phyloP scores from a whole-genome alignment of 1,140 invertebrate genomes.

The Drosophila ercepeae region DNA sequence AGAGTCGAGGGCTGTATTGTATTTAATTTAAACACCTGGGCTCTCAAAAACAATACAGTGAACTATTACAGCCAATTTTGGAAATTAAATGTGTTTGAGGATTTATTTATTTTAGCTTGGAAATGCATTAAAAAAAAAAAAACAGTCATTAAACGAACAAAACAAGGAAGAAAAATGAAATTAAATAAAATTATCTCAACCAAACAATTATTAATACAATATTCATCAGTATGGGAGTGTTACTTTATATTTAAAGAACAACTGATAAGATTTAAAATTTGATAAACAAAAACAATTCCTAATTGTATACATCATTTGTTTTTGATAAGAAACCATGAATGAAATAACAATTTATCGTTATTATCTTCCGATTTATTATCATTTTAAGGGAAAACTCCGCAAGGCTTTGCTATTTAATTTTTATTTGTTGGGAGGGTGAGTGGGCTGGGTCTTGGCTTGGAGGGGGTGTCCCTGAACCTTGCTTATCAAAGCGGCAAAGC shows the following conservation, averaged over 20 bases:
- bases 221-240: neutral
- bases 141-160: too few species aligned
- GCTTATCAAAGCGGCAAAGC: slow-evolving; percentile 70
- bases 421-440: neutral
- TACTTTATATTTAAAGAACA: neutral
- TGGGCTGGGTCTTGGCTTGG: slow-evolving; percentile 7
- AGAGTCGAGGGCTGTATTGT: slow-evolving; percentile 12
- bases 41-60: too few species aligned
- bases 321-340: slow-evolving; percentile 18
- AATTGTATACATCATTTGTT: slow-evolving; percentile 1
- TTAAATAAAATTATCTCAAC: slow-evolving; percentile 3
- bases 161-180: neutral
- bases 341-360: slow-evolving; percentile 12
- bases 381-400: slow-evolving; percentile 14
- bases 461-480: slow-evolving; percentile 63
- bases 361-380: slow-evolving; percentile 30
- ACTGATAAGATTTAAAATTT: neutral
- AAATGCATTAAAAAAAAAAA: too few species aligned
- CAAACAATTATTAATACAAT: neutral
- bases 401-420: neutral
- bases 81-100: neutral
- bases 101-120: neutral
- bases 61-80: neutral
- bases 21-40: slow-evolving; percentile 29
- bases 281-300: neutral